Evolutionary conservation across 2,113 vertebrate species (phyloP), one percentile per base, ranked within the genome.

Genomic region (Hippocampus mohnikei): DNA sequence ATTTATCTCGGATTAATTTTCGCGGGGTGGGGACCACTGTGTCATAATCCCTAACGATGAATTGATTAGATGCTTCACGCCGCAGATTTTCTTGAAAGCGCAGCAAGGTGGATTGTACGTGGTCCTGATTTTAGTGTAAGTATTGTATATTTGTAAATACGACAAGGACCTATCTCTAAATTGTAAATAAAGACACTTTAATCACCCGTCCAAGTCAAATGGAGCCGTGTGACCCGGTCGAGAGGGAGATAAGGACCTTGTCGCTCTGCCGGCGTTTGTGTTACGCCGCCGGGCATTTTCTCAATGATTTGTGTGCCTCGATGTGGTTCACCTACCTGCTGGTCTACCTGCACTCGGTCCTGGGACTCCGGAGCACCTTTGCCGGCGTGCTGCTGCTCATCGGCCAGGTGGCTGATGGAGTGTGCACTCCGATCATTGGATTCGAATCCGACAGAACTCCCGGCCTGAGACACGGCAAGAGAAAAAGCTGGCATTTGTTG

Each of bases 301-400:
- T 94, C 1, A 95, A 95, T 75, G 94, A 95, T 80, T 86, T 95
- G 67, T 94, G 94, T 86, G 94, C 94, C 1, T 94, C 93, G 25
- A 92, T 95, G 88, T 95, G 94, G 93, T 95, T 93, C 90, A 94
- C 94, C 1, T 95, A 94, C 73, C 88, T 95, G 78, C 90, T 95
- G 83, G 84, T 95, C 10, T 95, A 90, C 83, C 89, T 93, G 68
- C 92, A 94, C 88, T 81, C 89, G 0, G 93, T 95, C 74, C 91
- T 93, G 72, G 90, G 92, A 13, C 92, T 94, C 67, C 82, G 72
- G 65, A 92, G 93, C 68, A 85, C 85, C 33, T 85, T 67, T 65
- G 94, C 93, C 5, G 94, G 94, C 0, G 72, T 84, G 65, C 68
- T 95, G 84, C 91, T 95, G 79, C 89, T 95, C 40, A 82, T 93